These are phyloP conservation scores for Isurus oxyrinchus DNA, from an alignment of 2,113 vertebrate species.

Conservation along the genomic window DNA sequence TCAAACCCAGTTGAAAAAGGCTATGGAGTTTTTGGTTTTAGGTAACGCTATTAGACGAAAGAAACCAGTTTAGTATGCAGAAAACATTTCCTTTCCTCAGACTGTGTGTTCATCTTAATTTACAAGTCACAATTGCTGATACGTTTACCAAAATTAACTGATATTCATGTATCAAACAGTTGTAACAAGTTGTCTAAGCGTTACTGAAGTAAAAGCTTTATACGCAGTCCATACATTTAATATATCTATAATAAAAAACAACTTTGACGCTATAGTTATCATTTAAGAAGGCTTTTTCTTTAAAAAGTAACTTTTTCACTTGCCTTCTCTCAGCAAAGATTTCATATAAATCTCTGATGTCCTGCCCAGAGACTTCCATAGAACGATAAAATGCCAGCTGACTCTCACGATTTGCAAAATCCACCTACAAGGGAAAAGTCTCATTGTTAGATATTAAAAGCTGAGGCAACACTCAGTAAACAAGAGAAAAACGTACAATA, in stretches of 20 bases:
- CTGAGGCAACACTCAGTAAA: not conserved
- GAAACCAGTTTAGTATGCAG: not conserved
- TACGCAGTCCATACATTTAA: not conserved
- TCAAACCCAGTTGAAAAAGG: not conserved
- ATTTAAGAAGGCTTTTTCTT: not conserved
- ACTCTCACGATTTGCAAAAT: slow-evolving; percentile 98
- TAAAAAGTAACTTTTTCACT: slow-evolving; percentile 10
- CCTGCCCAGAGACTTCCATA: slow-evolving; percentile 96
- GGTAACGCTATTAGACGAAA: not conserved
- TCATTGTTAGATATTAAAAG: slow-evolving; percentile 21
- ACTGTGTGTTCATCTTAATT: not conserved
- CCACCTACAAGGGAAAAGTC: slow-evolving; percentile 65
- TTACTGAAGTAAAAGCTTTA: not conserved
- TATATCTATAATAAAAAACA: not conserved
- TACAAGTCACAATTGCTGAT: not conserved
- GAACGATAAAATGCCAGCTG: slow-evolving; percentile 96
- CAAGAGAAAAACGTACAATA: not conserved
- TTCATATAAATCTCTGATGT: slow-evolving; percentile 95
- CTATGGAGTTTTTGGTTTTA: not conserved
- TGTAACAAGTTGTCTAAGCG: not conserved
- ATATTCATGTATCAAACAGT: not conserved
- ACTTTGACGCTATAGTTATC: not conserved
- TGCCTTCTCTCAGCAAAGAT: slow-evolving; percentile 88
- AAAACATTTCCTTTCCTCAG: not conserved
- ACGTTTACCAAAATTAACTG: not conserved